Evolutionary conservation across 2,888 invertebrate species (phyloP).

Genomic region (Apamea sordens): DNA sequence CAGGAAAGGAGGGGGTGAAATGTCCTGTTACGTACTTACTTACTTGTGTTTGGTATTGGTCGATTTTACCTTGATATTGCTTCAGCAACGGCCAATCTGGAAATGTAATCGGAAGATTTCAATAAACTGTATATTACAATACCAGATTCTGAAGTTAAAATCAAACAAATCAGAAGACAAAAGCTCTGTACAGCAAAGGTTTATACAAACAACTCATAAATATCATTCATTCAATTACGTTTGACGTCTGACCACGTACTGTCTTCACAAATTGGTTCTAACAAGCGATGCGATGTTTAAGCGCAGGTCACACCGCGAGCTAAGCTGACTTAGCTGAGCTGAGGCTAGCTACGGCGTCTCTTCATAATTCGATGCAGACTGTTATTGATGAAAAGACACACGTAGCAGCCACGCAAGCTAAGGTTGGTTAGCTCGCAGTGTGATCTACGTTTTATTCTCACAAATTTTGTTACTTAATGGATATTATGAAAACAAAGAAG

Average conservation of each 20-base stretch:
- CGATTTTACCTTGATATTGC: background rate
- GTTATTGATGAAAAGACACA: background rate
- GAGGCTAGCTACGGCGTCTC: background rate
- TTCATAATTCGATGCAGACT: background rate
- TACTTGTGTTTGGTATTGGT: background rate
- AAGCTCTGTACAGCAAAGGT: conserved; percentile 22
- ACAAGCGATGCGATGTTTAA: conserved; percentile 48
- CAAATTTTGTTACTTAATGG: background rate
- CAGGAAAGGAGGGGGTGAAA: no score
- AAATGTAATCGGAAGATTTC: background rate
- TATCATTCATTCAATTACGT: conserved; percentile 65
- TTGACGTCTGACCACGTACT: conserved; percentile 53
- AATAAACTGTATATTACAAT: background rate
- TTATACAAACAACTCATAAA: conserved; percentile 59
- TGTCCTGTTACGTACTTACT: background rate
- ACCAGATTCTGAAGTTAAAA: conserved; percentile 2
- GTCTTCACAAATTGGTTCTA: conserved; percentile 56
- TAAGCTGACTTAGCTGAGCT: conserved; percentile 7
- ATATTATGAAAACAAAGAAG: background rate
- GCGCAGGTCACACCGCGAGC: conserved; percentile 1
- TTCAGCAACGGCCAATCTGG: background rate
- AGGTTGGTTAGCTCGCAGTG: background rate
- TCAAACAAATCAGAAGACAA: conserved; percentile 42
- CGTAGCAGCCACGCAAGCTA: background rate
- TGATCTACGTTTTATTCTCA: background rate